phyloP scores from a whole-genome alignment of 2,888 invertebrate genomes.

The Leistus spinibarbis region DNA sequence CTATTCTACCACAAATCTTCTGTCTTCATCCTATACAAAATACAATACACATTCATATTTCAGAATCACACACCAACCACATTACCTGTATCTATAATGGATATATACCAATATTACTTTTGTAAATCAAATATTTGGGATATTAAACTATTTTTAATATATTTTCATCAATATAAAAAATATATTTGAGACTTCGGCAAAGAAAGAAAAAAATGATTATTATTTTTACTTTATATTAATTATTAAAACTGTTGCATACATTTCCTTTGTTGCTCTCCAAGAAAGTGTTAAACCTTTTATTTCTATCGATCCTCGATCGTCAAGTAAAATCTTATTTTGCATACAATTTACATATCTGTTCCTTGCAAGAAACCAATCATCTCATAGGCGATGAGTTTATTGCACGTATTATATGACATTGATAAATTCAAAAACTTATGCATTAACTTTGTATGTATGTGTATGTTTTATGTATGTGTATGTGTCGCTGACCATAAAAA shows the following conservation, averaged over 20 bases:
- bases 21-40: background rate
- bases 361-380: background rate
- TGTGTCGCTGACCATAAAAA: background rate
- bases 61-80: background rate
- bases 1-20: background rate
- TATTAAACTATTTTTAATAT: too few species aligned
- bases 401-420: conserved; percentile 1
- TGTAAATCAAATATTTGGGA: too few species aligned
- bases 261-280: background rate
- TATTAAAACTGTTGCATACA: too few species aligned
- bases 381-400: background rate
- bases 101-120: too few species aligned
- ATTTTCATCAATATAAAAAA: too few species aligned
- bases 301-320: background rate
- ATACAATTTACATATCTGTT: background rate
- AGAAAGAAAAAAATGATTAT: too few species aligned
- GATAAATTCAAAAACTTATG: background rate
- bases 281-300: background rate
- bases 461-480: background rate
- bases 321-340: background rate
- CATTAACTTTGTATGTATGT: background rate
- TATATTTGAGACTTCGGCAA: too few species aligned
- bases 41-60: background rate
- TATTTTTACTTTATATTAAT: too few species aligned
- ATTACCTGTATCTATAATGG: background rate